Base-by-base conservation (phyloP, 1,140 invertebrate genomes). In the Sinella curviseta region DNA sequence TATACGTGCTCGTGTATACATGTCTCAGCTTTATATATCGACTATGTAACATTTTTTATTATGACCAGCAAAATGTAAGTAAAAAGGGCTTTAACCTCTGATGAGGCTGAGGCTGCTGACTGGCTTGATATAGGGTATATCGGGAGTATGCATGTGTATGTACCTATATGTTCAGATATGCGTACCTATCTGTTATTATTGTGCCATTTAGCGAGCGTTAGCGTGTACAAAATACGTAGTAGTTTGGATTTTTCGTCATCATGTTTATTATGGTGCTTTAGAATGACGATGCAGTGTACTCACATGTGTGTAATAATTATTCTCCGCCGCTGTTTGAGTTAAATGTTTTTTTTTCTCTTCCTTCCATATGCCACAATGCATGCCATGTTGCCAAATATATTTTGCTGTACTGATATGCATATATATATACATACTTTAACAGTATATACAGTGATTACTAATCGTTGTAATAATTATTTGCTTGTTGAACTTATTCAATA, bases 51-150 rank as follows among this genome's bases (percentile, higher is more conserved):
- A 33, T 70, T 70, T 70, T 70, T 65, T 65, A 26, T 70, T 70
- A 70, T 70, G 65, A 70, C 65, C 65, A 65, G 57, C 57, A 33
- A 60, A 70, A 70, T 70, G 65, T 70, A 70, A 70, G 65, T 70
- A 70, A 70, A 70, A 70, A 70, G 65, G 65, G 65, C 65, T 70
- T 70, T 70, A 70, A 70, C 65, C 65, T 70, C 65, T 70, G 65
- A 65, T 65, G 57, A 65, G 57, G 57, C 24, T 65, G 14, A 16
- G 16, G n/a, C n/a, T n/a, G n/a, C n/a, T 60, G 55, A 24, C 55
- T 60, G 55, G 55, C 55, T n/a, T n/a, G n/a, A n/a, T n/a, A n/a
- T n/a, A n/a, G n/a, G n/a, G n/a, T n/a, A n/a, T n/a, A n/a, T n/a
- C n/a, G n/a, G n/a, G n/a, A n/a, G n/a, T n/a, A n/a, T n/a, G n/a